Evolutionary conservation across 2,888 invertebrate species (phyloP), one percentile per base, ranked within the genome.

Genomic region (Physocephala rufipes): DNA sequence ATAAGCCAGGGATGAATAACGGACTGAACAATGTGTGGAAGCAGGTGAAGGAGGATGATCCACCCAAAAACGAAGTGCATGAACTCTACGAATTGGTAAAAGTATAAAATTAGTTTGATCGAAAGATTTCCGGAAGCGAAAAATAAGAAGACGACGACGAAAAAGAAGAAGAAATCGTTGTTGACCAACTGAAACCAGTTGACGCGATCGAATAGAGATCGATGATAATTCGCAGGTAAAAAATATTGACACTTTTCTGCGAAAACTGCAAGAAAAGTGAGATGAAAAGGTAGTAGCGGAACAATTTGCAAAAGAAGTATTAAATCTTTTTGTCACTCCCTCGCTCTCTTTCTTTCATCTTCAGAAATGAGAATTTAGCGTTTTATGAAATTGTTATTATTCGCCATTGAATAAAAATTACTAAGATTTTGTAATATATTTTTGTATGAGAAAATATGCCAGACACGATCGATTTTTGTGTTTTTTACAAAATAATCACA

Each of bases 1-100:
- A 62, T 68, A 62, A 68, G 68, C 68, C 59, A 28, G 1, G 3
- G 26, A 21, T 63, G 47, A 63, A 21, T 63, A 47, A 45, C 63
- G 63, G 19, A 9, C 53, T 55, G 21, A 9, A 55, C 53, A 55
- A n/a, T 9, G n/a, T 3, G 21, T 5, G 19, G 24, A 21, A 21
- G 21, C 53, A 19, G 53, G 21, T 21, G 12, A 36, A 36, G 36
- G 5, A 36, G 36, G 36, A 36, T 36, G 36, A 36, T 36, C 36
- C 36, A 36, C 4, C 36, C 5, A 4, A 36, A 9, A 36, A 36
- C 36, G 36, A 36, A 36, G 36, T 36, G 36, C 36, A 9, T 9
- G 36, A 36, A 36, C 36, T 36, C 36, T 4, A 9, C 36, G 36
- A 36, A 36, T 4, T 9, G 36, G n/a, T n/a, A n/a, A n/a, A n/a